Base-by-base conservation (phyloP, 1,140 invertebrate genomes). In the Sycophaga agraensis region DNA sequence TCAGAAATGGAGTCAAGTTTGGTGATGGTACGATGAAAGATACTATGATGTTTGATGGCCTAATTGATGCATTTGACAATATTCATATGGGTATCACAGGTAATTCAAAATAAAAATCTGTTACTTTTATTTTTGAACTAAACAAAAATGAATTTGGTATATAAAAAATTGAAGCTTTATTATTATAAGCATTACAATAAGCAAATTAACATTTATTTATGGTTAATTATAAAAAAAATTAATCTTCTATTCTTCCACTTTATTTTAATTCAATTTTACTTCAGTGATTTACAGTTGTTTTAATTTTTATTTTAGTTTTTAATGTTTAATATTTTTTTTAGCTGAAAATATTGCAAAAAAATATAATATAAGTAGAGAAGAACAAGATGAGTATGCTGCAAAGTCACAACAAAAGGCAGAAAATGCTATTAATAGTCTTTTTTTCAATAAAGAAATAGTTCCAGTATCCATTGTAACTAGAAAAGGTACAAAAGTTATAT, bases 31-130 rank as follows among this genome's bases (percentile, higher is more conserved):
- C 78, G 42, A 68, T 94, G 58, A 66, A 82, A 12, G 93, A 95
- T 75, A 86, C 88, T 1, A 85, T 94, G 83, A 31, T 93, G 8
- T 68, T 70, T 21, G 93, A 96, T 84, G 92, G 91, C 1, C 82
- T 96, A 5, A 91, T 85, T 5, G 92, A 94, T 83, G 89, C 90
- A 9, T 91, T 94, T 75, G 71, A 86, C 68, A 83, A 86, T 66
- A 86, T 89, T 63, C 91, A 91, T 68, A 95, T 96, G 93, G 93
- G 92, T 58, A 79, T 91, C 43, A 96, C 93, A 68, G 89, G 90
- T 91, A 40, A 19, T 48, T 35, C 24, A n/a, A n/a, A n/a, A n/a
- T n/a, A n/a, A n/a, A n/a, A n/a, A n/a, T n/a, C 16, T n/a, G 28
- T 14, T 43, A 19, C 6, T 43, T 24, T 34, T 21, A n/a, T n/a